Evolutionary conservation across 2,113 vertebrate genomes (phyloP), one percentile per base, ranked within the genome.

Genomic region (Notothenia rossii): DNA sequence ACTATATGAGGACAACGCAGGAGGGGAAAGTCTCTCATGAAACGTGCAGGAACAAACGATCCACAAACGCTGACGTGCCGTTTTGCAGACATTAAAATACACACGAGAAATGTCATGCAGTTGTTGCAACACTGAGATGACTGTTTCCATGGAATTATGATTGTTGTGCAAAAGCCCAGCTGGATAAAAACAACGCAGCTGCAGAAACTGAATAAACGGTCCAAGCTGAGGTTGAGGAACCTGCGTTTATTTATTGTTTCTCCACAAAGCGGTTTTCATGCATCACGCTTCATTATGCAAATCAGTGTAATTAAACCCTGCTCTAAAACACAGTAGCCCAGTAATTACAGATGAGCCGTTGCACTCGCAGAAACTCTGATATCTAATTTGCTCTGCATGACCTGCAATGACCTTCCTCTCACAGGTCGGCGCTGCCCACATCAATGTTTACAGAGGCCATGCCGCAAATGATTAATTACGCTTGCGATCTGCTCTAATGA

Each of bases 341-440:
- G 64, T 79, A 69, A 86, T 86, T 78, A 64, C 50, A 61, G 56
- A 79, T 72, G 71, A 36, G 48, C 45, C 55, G 49, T 25, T 51
- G 46, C 48, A 68, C 50, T 56, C 20, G 46, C 63, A 22, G 49
- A 5, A 59, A 77, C 50, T 50, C 61, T 48, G 60, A 33, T 61
- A 36, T 62, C 50, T 81, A 60, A 87, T 85, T 87, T 84, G 71
- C 58, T 75, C 18, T 14, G 9, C 29, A 43, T 64, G 48, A 72
- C 68, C 29, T 49, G 73, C 1, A 1, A 46, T 83, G 77, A 79
- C 84, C 79, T 60, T 69, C 40, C 51, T 60, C 25, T 69, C 62
- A 55, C 49, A 69, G 74, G 81, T 81, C 73, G 56, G 62, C 50
- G 4, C 49, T 48, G 64, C 66, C 66, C 76, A 79, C 82, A 62